Evolutionary conservation across 2,888 invertebrate genomes (phyloP).

Genomic region (Lepidochrysops patricia): DNA sequence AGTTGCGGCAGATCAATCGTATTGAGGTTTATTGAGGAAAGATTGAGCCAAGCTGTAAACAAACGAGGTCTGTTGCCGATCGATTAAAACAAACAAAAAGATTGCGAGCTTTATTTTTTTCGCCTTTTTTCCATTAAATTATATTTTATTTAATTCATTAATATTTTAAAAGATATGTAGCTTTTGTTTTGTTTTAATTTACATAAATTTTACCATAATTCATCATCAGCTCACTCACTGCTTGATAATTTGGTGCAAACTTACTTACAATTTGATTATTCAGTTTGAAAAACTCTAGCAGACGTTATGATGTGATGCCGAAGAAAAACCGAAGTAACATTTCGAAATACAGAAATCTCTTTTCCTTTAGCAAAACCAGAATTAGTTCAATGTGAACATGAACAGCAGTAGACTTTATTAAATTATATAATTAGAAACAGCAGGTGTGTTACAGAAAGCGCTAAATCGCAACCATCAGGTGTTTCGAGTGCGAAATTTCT

Average conservation of each 20-base stretch:
- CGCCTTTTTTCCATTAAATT: no score
- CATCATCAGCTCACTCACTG: no score
- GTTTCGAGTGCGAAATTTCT: neutral
- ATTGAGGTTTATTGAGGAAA: neutral
- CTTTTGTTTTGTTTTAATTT: no score
- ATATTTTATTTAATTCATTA: no score
- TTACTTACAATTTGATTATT: no score
- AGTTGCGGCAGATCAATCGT: conserved; percentile 3
- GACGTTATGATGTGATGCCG: no score
- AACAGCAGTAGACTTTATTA: neutral
- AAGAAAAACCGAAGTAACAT: neutral
- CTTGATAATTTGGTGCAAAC: no score
- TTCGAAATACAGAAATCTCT: neutral
- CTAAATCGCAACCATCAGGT: neutral
- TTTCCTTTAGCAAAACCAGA: neutral
- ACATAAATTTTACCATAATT: no score
- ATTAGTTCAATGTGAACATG: neutral
- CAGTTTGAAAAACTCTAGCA: no score
- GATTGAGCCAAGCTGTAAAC: neutral
- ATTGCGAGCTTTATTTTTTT: neutral
- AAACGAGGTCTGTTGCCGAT: neutral
- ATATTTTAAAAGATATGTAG: no score
- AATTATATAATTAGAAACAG: neutral
- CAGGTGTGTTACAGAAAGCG: neutral
- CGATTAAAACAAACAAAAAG: neutral